Percentiles rank a stretch among this genome's conserved stretches.
These are phyloP conservation scores for Drosophila watanabei DNA, from an alignment of 1,140 invertebrate species.

Conservation along the genomic window DNA sequence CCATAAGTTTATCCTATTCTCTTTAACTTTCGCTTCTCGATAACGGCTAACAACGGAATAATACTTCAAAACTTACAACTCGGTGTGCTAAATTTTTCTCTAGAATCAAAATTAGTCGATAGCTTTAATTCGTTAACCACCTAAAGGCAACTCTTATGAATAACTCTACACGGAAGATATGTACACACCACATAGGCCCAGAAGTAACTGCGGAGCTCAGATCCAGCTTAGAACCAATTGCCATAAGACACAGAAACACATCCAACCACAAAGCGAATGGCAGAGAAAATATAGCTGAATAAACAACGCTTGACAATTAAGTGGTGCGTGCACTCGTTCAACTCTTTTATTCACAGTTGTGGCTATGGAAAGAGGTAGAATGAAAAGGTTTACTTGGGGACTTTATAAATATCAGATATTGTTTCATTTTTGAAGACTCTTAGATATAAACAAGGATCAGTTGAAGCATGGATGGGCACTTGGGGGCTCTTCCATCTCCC, in stretches of 20 bases:
- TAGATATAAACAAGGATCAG: not conserved
- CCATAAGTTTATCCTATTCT: constrained; percentile 45
- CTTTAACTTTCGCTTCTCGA: constrained; percentile 30
- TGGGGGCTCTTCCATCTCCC: not conserved
- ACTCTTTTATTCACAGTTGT: constrained; percentile 1
- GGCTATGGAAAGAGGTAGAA: not conserved
- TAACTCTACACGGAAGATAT: constrained; percentile 45
- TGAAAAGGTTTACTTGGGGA: not conserved
- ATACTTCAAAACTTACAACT: constrained; percentile 40
- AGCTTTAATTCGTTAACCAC: constrained; percentile 58
- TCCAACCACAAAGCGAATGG: constrained; percentile 25
- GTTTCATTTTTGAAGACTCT: not conserved
- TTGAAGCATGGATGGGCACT: not conserved
- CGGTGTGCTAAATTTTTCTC: constrained; percentile 72
- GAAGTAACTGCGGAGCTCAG: constrained; percentile 24
- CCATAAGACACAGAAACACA: constrained; percentile 41
- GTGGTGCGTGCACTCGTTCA: not conserved
- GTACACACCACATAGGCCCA: constrained; percentile 24
- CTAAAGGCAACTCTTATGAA: constrained; percentile 63
- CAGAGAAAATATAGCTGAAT: constrained; percentile 43
- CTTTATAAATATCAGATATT: not conserved
- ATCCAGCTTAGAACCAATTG: constrained; percentile 34
- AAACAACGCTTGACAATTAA: constrained; percentile 46
- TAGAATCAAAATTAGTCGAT: constrained; percentile 76
- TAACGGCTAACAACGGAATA: constrained; percentile 15